Base-by-base conservation (phyloP, 2,797 vertebrate genomes). In the Eulemur mongoz region DNA sequence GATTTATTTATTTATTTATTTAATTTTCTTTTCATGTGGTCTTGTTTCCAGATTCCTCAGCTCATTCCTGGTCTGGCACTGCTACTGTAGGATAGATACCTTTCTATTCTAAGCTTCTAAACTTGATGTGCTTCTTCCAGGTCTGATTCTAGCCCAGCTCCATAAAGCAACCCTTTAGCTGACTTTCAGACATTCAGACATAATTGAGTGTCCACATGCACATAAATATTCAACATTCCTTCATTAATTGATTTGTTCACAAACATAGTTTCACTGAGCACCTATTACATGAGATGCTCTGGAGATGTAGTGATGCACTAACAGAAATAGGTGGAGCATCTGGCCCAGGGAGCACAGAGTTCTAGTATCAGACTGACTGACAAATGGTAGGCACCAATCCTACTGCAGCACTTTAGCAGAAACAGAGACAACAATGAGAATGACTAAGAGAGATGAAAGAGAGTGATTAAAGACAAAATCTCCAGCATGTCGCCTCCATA, bases 171-270 rank as follows among this genome's bases (percentile, higher is more conserved):
- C 18, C 6, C 32, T 7, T 85, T 82, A 81, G 52, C 14, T 84
- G 72, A 89, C 72, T 81, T 92, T 69, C 43, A 48, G 22, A 84
- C 15, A 52, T 92, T 69, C 52, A 57, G 18, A 84, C 15, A 52
- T 76, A 89, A 92, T 35, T 38, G 35, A 87, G 45, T 50, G 35
- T 54, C 65, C 65, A 84, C 65, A 79, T 80, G 38, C 30, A 80
- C 61, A 70, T 92, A 45, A 87, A 80, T 94, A 87, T 88, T 92
- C 69, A 95, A 83, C 79, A 95, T 63, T 63, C n/a, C 70, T 94
- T 89, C 5, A 88, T 92, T 92, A 54, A 76, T 72, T 75, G 73
- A 75, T 90, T 75, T 90, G 59, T 91, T 95, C 73, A 52, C 50
- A 61, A 61, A 70, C 63, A 63, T 30, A 70, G 45, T 94, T 80